phyloP scores from a whole-genome alignment of 2,888 invertebrate genomes.

The Heliconius hortense region DNA sequence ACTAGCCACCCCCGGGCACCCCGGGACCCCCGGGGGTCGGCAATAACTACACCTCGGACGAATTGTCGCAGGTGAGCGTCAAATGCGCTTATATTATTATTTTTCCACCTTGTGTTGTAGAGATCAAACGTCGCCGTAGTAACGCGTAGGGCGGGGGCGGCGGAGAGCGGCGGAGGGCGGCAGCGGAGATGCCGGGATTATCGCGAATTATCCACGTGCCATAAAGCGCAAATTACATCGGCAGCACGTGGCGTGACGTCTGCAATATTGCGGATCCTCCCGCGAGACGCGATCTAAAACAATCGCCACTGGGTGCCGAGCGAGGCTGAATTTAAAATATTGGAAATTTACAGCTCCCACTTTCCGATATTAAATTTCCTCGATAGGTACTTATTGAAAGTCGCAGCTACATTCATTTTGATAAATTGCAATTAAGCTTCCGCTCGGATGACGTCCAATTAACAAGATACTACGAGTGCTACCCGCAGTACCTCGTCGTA shows the following conservation, averaged over 20 bases:
- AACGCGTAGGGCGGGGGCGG: conserved; percentile 47
- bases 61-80: conserved; percentile 73
- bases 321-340: conserved; percentile 51
- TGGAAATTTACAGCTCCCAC: conserved; percentile 49
- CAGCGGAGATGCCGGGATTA: conserved; percentile 57
- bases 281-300: conserved; percentile 59
- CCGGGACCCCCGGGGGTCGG: conserved; percentile 62
- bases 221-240: conserved; percentile 77
- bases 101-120: conserved; percentile 65
- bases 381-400: conserved; percentile 46
- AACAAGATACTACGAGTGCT: conserved; percentile 31
- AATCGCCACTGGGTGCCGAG: conserved; percentile 56
- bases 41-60: conserved; percentile 71
- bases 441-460: conserved; percentile 38
- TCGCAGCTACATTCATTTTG: conserved; percentile 43
- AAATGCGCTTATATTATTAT: conserved; percentile 78
- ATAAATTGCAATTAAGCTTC: conserved; percentile 45
- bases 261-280: conserved; percentile 62
- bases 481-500: neutral
- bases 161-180: conserved; percentile 31
- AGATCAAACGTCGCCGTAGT: conserved; percentile 76
- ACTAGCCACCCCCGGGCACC: conserved; percentile 69
- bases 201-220: conserved; percentile 76
- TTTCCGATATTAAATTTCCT: conserved; percentile 51
- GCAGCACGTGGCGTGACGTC: conserved; percentile 68